Evolutionary conservation across 2,888 invertebrate species (phyloP), one percentile per base, ranked within the genome.

Genomic region (Aspidapion aeneum): DNA sequence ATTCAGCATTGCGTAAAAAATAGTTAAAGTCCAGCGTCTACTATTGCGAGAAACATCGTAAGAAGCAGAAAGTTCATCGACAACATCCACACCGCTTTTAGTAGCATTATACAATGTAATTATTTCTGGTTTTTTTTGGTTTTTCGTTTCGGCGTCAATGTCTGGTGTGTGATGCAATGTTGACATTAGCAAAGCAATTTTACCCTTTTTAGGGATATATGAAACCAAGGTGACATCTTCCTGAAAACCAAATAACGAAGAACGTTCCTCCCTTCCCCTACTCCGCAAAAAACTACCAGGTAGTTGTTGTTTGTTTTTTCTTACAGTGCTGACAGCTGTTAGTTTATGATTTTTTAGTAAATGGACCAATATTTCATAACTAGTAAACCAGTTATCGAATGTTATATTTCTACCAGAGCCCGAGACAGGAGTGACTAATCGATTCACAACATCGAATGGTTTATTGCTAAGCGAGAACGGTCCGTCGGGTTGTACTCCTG

Each of bases 41-140:
- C n/a, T 71, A 60, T 68, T 67, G 60, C 72, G 57, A 7, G 66
- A 67, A 19, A 70, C 71, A 63, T 69, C 69, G 67, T 72, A 74
- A 57, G 68, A 59, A 63, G 70, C 68, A 63, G 70, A 71, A 65
- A 72, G 66, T 70, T 72, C 68, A 60, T 74, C 73, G 18, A 73
- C 70, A 20, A 70, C 67, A 60, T 74, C 73, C 57, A 73, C 72
- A 21, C 72, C 71, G 21, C 19, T 55, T 64, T 74, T 74, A 19
- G 71, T 71, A 18, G 51, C 21, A 63, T 73, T 71, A 63, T 73
- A 72, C 56, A 61, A 67, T 35, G 67, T 69, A 49, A 72, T 68
- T 1, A 73, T 71, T 58, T 70, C 71, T 18, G 73, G 61, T 63
- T 66, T 66, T 7, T 21, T 12, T 21, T 35, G 12, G 2, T 66